Evolutionary conservation across 2,797 vertebrate species (phyloP), one percentile per base, ranked within the genome.

Genomic region (Buceros bicornis): DNA sequence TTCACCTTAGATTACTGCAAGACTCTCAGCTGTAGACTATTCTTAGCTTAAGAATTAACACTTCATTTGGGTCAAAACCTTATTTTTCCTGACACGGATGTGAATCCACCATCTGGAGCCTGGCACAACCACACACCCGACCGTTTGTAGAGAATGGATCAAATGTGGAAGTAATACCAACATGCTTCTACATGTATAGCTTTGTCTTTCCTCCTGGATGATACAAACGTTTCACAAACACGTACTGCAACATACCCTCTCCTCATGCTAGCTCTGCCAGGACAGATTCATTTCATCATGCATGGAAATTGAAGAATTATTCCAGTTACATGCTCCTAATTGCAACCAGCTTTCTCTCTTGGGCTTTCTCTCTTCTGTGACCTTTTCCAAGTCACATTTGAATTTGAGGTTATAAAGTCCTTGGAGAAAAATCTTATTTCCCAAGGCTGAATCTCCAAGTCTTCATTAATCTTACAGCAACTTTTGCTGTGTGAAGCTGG

Each of bases 301-400:
- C 95, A 89, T 87, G 86, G 91, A 97, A 96, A 96, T 92, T 85
- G 79, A 87, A 85, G 78, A 89, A 95, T 96, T 95, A 95, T 95
- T 97, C 71, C 83, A 80, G 83, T 95, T 95, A 85, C 65, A 29
- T 82, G 88, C 90, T 84, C 70, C 57, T 96, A 95, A 97, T 92
- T 96, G 74, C 83, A 92, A 45, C 25, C 26, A 20, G 42, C 26
- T 82, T 89, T 82, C 74, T 87, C 73, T 82, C 66, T 56, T 62
- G 65, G 45, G 33, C 83, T 95, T 86, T 71, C 40, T 90, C 66
- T 89, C 33, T 91, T 56, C 74, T 18, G 17, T 84, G 81, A 87
- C 90, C 78, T 95, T 90, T 93, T 84, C 78, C 85, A 87, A 87
- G 71, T 50, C 82, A 71, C 57, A 82, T 90, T 89, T 57, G 74